These are phyloP conservation scores for Cavia aperea DNA, from an alignment of 2,113 vertebrate genomes.

Conservation along the genomic window DNA sequence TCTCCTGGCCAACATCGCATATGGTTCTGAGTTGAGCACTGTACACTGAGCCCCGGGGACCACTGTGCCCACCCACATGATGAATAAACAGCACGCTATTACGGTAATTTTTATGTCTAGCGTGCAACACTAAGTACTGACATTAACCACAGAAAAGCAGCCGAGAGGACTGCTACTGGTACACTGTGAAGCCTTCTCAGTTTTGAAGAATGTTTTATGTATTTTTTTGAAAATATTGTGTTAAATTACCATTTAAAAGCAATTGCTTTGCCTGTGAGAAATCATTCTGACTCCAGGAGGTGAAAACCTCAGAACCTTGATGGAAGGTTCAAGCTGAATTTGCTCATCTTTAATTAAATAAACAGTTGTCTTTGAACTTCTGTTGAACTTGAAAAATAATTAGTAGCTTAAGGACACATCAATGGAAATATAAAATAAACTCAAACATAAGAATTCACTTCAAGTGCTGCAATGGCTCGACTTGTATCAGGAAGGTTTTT, in stretches of 20 bases:
- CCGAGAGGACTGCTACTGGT: not conserved
- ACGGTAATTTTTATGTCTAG: not conserved
- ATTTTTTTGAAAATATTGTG: not conserved
- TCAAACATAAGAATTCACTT: not conserved
- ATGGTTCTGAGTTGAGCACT: not conserved
- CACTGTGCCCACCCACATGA: not conserved
- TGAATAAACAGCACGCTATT: not conserved
- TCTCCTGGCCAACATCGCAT: not conserved
- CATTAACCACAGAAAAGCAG: not conserved
- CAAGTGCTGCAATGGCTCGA: not conserved
- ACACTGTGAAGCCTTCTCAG: not conserved
- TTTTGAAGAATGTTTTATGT: not conserved
- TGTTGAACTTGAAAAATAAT: not conserved
- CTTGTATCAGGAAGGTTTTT: not conserved
- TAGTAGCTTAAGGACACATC: not conserved
- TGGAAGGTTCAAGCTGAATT: not conserved
- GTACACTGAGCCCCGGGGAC: not conserved
- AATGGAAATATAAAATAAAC: not conserved
- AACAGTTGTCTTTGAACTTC: not conserved
- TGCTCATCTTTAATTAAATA: not conserved
- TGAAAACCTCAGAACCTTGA: not conserved
- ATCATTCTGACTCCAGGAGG: not conserved
- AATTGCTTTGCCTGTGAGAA: not conserved
- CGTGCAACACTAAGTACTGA: not conserved
- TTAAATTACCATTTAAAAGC: not conserved